phyloP scores from a whole-genome alignment of 2,113 vertebrate genomes.

The Odocoileus hemionus region DNA sequence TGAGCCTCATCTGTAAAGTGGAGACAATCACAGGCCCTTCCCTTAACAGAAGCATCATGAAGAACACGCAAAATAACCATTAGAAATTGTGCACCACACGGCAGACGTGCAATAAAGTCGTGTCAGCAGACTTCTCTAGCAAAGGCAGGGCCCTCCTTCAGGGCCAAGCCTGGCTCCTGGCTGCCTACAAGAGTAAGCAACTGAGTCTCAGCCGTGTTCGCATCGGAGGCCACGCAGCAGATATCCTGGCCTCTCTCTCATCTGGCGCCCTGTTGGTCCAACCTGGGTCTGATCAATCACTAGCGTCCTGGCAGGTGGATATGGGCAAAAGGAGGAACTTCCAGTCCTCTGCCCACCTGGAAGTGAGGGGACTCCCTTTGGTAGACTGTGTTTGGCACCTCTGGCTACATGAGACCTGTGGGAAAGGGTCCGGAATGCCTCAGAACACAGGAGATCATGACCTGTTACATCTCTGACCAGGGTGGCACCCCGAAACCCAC shows the following conservation, averaged over 20 bases:
- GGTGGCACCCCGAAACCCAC: background rate
- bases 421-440: background rate
- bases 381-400: rapidly evolving
- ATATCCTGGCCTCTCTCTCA: background rate
- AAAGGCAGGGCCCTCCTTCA: background rate
- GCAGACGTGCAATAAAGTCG: rapidly evolving
- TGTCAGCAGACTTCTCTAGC: background rate
- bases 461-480: background rate
- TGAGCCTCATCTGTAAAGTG: background rate
- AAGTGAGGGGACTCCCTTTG: background rate
- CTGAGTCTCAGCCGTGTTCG: background rate
- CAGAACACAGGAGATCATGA: background rate
- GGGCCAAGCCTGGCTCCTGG: background rate
- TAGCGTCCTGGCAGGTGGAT: background rate
- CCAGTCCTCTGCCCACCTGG: background rate
- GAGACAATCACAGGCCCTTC: background rate
- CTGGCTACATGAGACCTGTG: background rate
- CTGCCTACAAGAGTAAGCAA: background rate
- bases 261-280: background rate
- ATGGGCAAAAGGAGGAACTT: background rate
- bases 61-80: background rate
- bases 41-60: background rate
- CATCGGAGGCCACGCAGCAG: background rate
- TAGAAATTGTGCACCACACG: rapidly evolving
- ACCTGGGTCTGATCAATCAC: background rate